phyloP scores from a whole-genome alignment of 1,140 invertebrate genomes.

The Spodoptera frugiperda region DNA sequence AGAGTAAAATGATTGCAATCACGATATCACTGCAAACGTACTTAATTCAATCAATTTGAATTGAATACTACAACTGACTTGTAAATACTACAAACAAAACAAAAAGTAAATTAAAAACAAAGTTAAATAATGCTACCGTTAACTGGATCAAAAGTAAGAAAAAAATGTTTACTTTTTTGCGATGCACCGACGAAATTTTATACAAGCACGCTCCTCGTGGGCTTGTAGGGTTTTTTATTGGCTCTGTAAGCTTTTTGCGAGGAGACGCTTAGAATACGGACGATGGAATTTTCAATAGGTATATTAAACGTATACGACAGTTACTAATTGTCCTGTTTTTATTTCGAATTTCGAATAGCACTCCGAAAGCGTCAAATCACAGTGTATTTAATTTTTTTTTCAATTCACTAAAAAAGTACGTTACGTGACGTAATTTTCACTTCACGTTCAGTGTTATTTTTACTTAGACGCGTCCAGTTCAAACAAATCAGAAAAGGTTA shows the following conservation, averaged over 20 bases:
- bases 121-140: not conserved
- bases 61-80: not conserved
- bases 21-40: too few relatives aligned
- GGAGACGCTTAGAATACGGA: slow-evolving; percentile 16
- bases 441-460: slow-evolving; percentile 17
- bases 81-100: not conserved
- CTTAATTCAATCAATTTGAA: not conserved
- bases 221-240: slow-evolving; percentile 14
- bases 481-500: slow-evolving; percentile 6
- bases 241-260: slow-evolving; percentile 7
- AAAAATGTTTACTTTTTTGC: slow-evolving; percentile 33
- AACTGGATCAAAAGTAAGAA: slow-evolving; percentile 24
- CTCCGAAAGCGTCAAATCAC: slow-evolving; percentile 17
- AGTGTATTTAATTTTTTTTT: slow-evolving; percentile 35
- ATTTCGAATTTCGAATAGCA: slow-evolving; percentile 11
- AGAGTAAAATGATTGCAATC: too few relatives aligned
- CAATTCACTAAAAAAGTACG: not conserved
- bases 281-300: slow-evolving; percentile 18
- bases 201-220: slow-evolving; percentile 11
- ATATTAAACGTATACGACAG: slow-evolving; percentile 33
- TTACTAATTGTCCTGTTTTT: slow-evolving; percentile 37
- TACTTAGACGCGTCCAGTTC: not conserved
- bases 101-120: slow-evolving; percentile 11
- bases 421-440: slow-evolving; percentile 38
- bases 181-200: slow-evolving; percentile 13